phyloP scores from a whole-genome alignment of 2,888 invertebrate genomes.

The Acanthosoma haemorrhoidale region DNA sequence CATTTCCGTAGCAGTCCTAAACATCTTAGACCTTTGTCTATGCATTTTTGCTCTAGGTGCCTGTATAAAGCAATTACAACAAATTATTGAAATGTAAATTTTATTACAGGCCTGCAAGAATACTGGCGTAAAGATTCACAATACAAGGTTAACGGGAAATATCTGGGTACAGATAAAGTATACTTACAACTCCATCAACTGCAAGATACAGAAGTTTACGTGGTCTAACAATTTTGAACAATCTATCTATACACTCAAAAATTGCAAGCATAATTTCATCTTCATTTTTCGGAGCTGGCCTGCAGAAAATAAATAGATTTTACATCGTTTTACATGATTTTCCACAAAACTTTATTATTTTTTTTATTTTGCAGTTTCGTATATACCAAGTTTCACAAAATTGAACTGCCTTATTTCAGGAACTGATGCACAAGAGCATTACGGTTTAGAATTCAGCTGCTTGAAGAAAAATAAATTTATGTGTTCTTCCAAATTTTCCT shows the following conservation, averaged over 20 bases:
- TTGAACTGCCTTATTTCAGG: no score
- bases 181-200: constrained; percentile 83
- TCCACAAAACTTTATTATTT: no score
- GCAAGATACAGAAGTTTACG: constrained; percentile 96
- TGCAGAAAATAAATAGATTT: not conserved
- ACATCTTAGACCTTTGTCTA: constrained; percentile 93
- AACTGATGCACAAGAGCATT: no score
- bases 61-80: constrained; percentile 51
- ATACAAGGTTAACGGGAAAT: no score
- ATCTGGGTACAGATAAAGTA: no score
- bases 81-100: constrained; percentile 30
- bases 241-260: constrained; percentile 95
- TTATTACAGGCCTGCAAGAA: not conserved
- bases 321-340: no score
- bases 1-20: constrained; percentile 92
- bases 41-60: constrained; percentile 99
- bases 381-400: no score
- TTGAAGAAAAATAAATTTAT: no score
- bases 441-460: no score
- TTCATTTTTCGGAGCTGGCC: constrained; percentile 91
- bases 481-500: no score
- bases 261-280: constrained; percentile 99
- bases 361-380: no score
- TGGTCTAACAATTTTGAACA: constrained; percentile 80
- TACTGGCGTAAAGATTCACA: constrained; percentile 48